Base-by-base conservation (phyloP, 2,888 invertebrate species). In the Caenorhabditis sinica region DNA sequence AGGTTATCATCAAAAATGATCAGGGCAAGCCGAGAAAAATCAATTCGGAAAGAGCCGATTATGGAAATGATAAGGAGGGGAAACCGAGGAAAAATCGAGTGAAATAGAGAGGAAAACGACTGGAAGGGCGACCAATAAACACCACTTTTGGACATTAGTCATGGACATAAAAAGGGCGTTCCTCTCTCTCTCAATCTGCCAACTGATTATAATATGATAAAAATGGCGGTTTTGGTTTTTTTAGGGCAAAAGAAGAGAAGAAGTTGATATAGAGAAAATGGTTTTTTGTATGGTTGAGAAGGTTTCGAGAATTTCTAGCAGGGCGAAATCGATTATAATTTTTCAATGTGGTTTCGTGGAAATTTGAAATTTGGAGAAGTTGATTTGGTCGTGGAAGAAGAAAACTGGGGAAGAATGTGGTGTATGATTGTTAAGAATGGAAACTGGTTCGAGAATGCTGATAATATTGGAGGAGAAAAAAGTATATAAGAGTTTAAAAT, bases 101-200 rank as follows among this genome's bases (percentile, higher is more conserved):
- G 15, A 45, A 5, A 45, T 13, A 17, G 15, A 20, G 0, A 11
- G 20, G 6, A 49, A 49, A 49, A 49, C n/a, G n/a, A n/a, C n/a
- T 49, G 49, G 49, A 20, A 28, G 13, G 20, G 23, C 36, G 63
- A 53, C 77, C 45, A 61, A 61, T 30, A 51, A 51, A 51, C 40
- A 40, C 40, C 40, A 40, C 15, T 51, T 36, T 23, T 53, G 30
- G 33, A 3, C 61, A 74, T 68, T 69, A 76, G 76, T 76, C 76
- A 76, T 11, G 60, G 53, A 51, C 51, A 74, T 6, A 13, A 74
- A 74, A 61, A 74, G 75, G 75, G 75, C 75, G 75, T 75, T 75
- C 75, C 60, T 33, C 23, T 56, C 58, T 49, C 25, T 5, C 23
- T 13, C 13, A 40, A 40, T n/a, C 23, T 63, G 49, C 43, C 40